Evolutionary conservation across 1,140 invertebrate genomes (phyloP).

Genomic region (Paraescarpia echinospica): DNA sequence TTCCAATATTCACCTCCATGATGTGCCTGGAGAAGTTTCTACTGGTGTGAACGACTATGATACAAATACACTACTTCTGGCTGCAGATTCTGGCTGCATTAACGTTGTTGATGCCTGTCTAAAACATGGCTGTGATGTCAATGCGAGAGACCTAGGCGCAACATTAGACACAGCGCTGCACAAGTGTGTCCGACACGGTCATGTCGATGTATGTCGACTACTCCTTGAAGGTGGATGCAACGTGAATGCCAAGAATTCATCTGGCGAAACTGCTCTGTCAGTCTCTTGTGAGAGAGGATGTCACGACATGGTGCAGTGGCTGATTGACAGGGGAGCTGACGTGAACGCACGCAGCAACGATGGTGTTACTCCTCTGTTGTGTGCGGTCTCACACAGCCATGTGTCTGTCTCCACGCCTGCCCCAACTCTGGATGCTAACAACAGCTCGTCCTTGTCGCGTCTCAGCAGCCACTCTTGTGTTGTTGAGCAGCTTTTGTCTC

Average conservation of each 20-base stretch:
- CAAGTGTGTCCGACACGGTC: neutral
- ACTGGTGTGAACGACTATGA: neutral
- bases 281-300: neutral
- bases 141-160: neutral
- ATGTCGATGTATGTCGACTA: neutral
- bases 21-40: neutral
- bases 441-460: neutral
- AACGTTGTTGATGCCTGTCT: neutral
- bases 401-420: neutral
- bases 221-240: constrained; percentile 1
- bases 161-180: neutral
- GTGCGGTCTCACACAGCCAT: neutral
- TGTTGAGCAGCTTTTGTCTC: neutral
- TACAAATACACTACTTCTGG: neutral
- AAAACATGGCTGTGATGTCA: neutral
- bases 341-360: neutral
- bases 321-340: neutral
- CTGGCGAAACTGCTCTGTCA: neutral
- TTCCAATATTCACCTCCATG: neutral
- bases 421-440: neutral
- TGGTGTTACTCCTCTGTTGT: neutral
- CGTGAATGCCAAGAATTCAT: neutral
- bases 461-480: neutral
- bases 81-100: neutral
- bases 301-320: constrained; percentile 4